These are phyloP conservation scores for Agelas oroides DNA, from an alignment of 37 sponge, comb jelly and placozoan genomes.

Conservation along the genomic window DNA sequence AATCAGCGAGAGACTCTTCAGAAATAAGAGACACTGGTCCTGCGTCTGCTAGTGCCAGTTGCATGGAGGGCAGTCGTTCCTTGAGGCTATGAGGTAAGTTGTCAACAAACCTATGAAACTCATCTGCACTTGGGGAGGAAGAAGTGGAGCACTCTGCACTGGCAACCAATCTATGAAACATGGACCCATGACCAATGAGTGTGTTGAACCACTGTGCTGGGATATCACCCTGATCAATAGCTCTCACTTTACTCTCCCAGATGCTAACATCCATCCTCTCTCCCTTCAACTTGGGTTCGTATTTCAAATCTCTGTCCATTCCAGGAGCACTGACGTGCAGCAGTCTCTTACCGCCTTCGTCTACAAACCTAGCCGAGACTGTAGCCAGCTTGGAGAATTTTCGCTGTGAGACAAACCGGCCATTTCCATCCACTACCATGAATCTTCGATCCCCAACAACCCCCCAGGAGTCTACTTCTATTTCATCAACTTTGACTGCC, in stretches of 20 bases:
- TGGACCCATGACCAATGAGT: slow-evolving; percentile 39
- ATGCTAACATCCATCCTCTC: slow-evolving; percentile 34
- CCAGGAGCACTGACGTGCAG: slow-evolving; percentile 58
- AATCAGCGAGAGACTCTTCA: slow-evolving; percentile 72
- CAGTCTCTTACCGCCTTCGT: background rate
- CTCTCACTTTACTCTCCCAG: slow-evolving; percentile 62
- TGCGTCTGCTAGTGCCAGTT: slow-evolving; percentile 65
- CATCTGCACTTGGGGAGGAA: background rate
- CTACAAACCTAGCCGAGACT: slow-evolving; percentile 43
- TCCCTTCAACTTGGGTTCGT: slow-evolving; percentile 44
- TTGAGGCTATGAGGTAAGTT: slow-evolving; percentile 45
- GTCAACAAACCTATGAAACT: slow-evolving; percentile 17
- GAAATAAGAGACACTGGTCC: slow-evolving; percentile 77
- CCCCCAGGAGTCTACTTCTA: slow-evolving; percentile 58
- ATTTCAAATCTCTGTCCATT: slow-evolving; percentile 9
- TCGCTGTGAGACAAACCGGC: slow-evolving; percentile 77
- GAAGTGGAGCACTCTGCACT: slow-evolving; percentile 9
- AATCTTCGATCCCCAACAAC: slow-evolving; percentile 73
- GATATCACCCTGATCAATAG: slow-evolving; percentile 85
- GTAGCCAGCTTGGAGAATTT: slow-evolving; percentile 70
- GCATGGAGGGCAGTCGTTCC: slow-evolving; percentile 41
- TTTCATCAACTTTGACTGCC: slow-evolving; percentile 40
- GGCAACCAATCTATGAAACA: slow-evolving; percentile 50
- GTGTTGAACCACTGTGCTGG: slow-evolving; percentile 73
- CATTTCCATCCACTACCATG: slow-evolving; percentile 73